Percentiles rank a stretch among this genome's conserved stretches.
phyloP scores from a whole-genome alignment of 2,797 vertebrate species.

The Galaxias olidus region DNA sequence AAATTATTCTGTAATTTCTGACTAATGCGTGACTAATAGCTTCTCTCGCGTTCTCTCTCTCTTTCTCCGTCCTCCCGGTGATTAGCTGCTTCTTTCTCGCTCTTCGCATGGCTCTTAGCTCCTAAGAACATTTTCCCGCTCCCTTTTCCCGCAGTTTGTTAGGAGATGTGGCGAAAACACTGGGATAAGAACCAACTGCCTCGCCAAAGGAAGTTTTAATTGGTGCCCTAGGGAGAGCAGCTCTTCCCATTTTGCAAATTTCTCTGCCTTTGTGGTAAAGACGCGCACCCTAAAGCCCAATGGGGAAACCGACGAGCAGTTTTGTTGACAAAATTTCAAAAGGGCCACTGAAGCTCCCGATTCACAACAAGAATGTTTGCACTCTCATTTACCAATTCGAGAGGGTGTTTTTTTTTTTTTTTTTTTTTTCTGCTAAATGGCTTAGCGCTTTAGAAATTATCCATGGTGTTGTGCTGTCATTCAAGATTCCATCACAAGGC shows the following conservation, averaged over 20 bases:
- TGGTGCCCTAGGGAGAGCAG: constrained; percentile 70
- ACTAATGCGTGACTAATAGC: constrained; percentile 77
- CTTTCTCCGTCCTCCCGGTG: constrained; percentile 35
- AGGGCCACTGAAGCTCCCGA: constrained; percentile 13
- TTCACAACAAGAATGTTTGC: constrained; percentile 43
- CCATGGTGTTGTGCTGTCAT: constrained; percentile 38
- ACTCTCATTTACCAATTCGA: constrained; percentile 53
- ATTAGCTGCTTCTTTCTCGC: constrained; percentile 22
- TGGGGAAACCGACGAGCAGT: constrained; percentile 56
- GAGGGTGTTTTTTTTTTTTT: constrained; percentile 27
- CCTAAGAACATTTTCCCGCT: constrained; percentile 60
- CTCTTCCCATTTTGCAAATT: constrained; percentile 64
- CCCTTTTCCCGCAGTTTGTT: constrained; percentile 63
- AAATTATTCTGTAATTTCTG: constrained; percentile 74
- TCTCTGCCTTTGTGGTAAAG: constrained; percentile 67
- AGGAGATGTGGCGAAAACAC: not conserved
- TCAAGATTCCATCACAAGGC: constrained; percentile 39
- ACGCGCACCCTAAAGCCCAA: constrained; percentile 57
- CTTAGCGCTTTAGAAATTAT: constrained; percentile 36
- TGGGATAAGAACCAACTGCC: constrained; percentile 66
- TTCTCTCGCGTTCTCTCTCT: constrained; percentile 56
- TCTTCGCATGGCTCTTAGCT: constrained; percentile 52
- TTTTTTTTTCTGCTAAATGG: constrained; percentile 31
- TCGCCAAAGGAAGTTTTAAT: constrained; percentile 79
- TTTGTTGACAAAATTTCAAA: constrained; percentile 54